Evolutionary conservation across 2,888 invertebrate species (phyloP).

Genomic region (Ennomos erosarius): DNA sequence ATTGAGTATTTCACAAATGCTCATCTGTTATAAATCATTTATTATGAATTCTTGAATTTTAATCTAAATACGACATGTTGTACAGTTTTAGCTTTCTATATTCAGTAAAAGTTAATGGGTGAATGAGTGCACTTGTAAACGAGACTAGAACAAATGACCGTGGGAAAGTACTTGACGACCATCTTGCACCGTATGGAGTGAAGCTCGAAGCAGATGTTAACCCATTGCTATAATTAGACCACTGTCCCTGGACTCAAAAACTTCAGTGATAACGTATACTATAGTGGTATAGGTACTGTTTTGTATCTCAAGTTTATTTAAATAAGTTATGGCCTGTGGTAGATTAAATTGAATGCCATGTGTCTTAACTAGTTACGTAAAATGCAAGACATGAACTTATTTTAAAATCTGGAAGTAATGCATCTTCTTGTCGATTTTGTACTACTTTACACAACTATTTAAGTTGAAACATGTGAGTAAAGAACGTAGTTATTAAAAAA

Average conservation of each 20-base stretch:
- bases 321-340: too few species aligned
- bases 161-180: constrained; percentile 48
- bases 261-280: constrained; percentile 12
- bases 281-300: constrained; percentile 8
- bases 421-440: too few species aligned
- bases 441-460: too few species aligned
- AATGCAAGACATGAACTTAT: too few species aligned
- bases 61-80: background rate
- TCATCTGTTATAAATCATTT: too few species aligned
- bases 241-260: constrained; percentile 38
- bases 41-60: too few species aligned
- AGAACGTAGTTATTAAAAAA: too few species aligned
- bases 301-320: background rate
- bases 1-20: too few species aligned
- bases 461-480: too few species aligned
- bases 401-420: too few species aligned
- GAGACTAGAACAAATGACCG: constrained; percentile 49
- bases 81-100: background rate
- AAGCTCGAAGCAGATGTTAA: constrained; percentile 53
- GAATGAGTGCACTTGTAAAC: constrained; percentile 39
- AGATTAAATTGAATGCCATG: too few species aligned
- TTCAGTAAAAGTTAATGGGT: constrained; percentile 19
- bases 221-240: constrained; percentile 51
- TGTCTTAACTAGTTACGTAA: too few species aligned
- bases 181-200: constrained; percentile 46